Base-by-base conservation (phyloP, 1,140 invertebrate genomes). In the Lepidurus arcticus region DNA sequence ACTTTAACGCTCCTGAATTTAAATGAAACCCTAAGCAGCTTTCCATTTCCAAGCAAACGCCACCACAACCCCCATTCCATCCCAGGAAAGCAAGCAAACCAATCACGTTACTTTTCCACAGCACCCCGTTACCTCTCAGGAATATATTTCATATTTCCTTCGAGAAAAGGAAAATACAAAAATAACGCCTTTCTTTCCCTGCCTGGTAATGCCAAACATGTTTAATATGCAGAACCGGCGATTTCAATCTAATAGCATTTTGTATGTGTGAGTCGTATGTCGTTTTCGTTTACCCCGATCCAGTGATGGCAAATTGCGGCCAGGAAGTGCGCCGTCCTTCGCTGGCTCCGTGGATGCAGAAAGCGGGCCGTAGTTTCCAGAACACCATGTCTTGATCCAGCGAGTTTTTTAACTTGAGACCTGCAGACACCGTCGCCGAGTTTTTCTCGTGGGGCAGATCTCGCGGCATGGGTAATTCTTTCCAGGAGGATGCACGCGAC, bases 261-360 rank as follows among this genome's bases (percentile, higher is more conserved):
- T 21, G 1, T 65, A 16, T 16, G 8, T 65, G 21, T 6, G 21
- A 65, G 16, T n/a, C 1, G 8, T 74, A 11, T 76, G 26, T 75
- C 26, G 10, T 8, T 44, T 76, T 11, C 44, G 45, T 44, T 78
- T 80, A 80, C 79, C 79, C 79, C 3, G 79, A 80, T 73, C 79
- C 79, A 26, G 79, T 80, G 53, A 80, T 77, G 47, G 79, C 79
- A 74, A 76, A 80, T 21, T 77, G 76, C 6, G 79, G 79, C 79
- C 79, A 80, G 24, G 79, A 78, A 13, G 76, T 77, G 9, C 76
- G 34, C 13, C 78, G 73, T n/a, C 21, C 34, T 34, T 74, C 73
- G 7, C 74, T 43, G 34, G 44, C 6, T 21, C 53, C 53, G 16
- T 65, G 53, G 53, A 65, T 16, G 73, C 73, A 78, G 42, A 74